Conservation (phyloP, 2,888 invertebrate genomes). For the Aleiodes alternator region DNA sequence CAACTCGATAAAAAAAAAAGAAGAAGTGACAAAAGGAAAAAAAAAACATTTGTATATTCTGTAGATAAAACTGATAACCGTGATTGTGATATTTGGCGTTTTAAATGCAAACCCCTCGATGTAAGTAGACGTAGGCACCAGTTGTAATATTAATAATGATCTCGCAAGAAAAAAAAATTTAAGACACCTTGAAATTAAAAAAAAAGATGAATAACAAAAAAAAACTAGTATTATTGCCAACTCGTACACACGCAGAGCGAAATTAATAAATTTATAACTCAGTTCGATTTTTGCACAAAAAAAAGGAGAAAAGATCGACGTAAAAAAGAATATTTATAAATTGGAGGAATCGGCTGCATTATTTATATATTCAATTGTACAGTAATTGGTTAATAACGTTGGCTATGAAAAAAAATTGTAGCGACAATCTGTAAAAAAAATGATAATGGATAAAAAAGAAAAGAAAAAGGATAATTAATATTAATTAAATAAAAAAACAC, state of each 20-base stretch:
- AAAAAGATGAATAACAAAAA: slow-evolving; percentile 12
- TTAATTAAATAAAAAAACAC: slow-evolving; percentile 59
- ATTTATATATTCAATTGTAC: slow-evolving; percentile 68
- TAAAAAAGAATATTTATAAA: slow-evolving; percentile 8
- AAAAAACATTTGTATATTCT: slow-evolving; percentile 67
- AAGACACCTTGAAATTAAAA: slow-evolving; percentile 40
- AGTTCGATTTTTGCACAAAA: neutral
- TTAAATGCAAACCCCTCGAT: slow-evolving; percentile 67
- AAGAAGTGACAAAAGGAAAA: neutral
- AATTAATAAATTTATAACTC: neutral
- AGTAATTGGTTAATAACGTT: slow-evolving; percentile 62
- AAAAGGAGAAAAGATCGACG: neutral
- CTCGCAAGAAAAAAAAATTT: slow-evolving; percentile 41
- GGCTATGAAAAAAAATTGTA: slow-evolving; percentile 49
- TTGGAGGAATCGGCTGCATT: slow-evolving; percentile 34
- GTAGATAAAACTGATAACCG: slow-evolving; percentile 70
- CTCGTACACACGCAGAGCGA: slow-evolving; percentile 23
- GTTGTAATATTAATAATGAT: slow-evolving; percentile 49
- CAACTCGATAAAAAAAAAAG: neutral
- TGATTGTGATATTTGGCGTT: slow-evolving; percentile 73
- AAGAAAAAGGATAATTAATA: slow-evolving; percentile 19
- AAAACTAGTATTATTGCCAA: slow-evolving; percentile 33
- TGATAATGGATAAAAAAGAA: slow-evolving; percentile 52
- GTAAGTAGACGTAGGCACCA: slow-evolving; percentile 60
- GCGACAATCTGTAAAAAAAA: slow-evolving; percentile 70